phyloP scores from a whole-genome alignment of 2,113 vertebrate species.

The Seriola quinqueradiata region DNA sequence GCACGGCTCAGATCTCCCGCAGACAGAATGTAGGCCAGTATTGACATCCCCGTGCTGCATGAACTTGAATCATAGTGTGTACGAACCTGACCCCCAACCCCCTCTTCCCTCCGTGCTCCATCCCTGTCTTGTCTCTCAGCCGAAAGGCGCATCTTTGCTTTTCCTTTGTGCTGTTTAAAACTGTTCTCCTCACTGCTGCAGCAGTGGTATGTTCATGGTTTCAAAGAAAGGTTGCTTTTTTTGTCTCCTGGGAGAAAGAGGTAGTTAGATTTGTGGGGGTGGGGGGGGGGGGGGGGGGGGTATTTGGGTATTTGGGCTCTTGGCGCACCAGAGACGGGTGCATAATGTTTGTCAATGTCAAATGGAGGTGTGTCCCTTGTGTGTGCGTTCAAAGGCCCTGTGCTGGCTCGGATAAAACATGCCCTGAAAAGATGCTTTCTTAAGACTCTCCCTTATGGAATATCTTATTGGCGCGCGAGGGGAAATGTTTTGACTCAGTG shows the following conservation, averaged over 20 bases:
- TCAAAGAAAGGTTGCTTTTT: not conserved
- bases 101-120: too few relatives aligned
- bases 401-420: not conserved
- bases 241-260: not conserved
- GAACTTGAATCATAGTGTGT: conserved; percentile 45
- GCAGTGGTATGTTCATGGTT: not conserved
- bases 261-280: not conserved
- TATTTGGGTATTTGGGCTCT: conserved; percentile 4
- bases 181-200: not conserved
- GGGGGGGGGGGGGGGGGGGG: not conserved
- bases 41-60: conserved; percentile 36
- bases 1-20: not conserved
- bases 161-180: conserved; percentile 40
- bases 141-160: not conserved
- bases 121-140: not conserved
- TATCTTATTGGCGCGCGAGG: not conserved
- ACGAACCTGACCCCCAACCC: not conserved
- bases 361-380: conserved; percentile 78
- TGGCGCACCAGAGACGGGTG: conserved; percentile 20
- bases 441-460: conserved; percentile 16
- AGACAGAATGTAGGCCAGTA: conserved; percentile 53
- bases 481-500: conserved; percentile 21
- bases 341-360: conserved; percentile 81
- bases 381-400: conserved; percentile 16
- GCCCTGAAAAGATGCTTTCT: not conserved